Evolutionary conservation across 2,797 vertebrate genomes (phyloP), one percentile per base, ranked within the genome.

Genomic region (Typhlichthys eigenmanni): DNA sequence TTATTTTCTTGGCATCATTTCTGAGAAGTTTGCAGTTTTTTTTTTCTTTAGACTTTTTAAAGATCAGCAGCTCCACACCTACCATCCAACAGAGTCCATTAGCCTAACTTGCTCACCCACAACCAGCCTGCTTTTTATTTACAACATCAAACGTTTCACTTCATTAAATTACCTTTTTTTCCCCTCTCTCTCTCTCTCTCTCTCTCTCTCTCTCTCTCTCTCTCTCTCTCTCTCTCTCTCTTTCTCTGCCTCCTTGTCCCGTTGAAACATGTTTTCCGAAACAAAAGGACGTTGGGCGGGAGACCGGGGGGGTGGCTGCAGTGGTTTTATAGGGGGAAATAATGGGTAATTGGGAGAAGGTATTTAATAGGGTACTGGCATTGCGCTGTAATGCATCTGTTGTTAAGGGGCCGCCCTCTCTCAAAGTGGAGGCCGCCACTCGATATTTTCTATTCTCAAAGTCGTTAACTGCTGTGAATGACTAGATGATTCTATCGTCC

Each of bases 61-160:
- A 91, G 85, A 89, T 84, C 87, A 88, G 85, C 88, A 90, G 82
- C 86, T 92, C 91, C 86, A 90, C 92, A 92, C 90, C 90, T 91
- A 89, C 82, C 87, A 89, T 89, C 88, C 84, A 88, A 87, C 84
- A 85, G 76, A 85, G 80, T 90, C 84, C 83, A 88, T 90, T 87
- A 88, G 88, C 85, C 78, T 74, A 79, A 80, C 82, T 78, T 81
- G 86, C 89, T 88, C 80, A 85, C 86, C 86, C 86, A 88, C 78
- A 60, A 79, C 83, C 69, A 79, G 86, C 83, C 92, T 93, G 91
- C 84, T 91, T 92, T 91, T 92, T 92, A 92, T 92, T 93, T 92
- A 87, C 80, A 91, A 92, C 90, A 92, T 94, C 92, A 92, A 93
- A 93, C 90, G 82, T 88, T 93, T 92, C 88, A 92, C 92, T 94